Evolutionary conservation across 2,113 vertebrate species (phyloP).

Genomic region (Eclectus roratus): DNA sequence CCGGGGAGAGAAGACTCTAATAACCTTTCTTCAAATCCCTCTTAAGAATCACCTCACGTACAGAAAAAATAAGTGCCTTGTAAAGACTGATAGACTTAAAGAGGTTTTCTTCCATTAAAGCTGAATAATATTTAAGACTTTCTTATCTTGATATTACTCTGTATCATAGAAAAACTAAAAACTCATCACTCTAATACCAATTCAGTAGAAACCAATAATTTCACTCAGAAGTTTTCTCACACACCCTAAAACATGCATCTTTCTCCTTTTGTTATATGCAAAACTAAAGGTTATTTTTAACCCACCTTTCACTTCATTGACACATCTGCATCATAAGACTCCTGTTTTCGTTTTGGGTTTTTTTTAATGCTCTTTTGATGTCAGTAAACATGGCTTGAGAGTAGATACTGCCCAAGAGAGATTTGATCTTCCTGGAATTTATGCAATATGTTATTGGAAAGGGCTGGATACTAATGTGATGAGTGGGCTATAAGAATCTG

Average conservation of each 20-base stretch:
- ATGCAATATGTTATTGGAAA: neutral
- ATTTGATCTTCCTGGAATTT: neutral
- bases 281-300: neutral
- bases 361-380: neutral
- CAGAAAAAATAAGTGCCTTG: neutral
- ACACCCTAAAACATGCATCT: neutral
- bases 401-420: neutral
- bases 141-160: neutral
- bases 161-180: neutral
- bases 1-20: neutral
- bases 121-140: neutral
- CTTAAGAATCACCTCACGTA: neutral
- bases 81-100: neutral
- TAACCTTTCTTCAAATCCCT: neutral
- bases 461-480: neutral
- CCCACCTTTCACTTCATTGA: neutral
- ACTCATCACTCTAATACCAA: neutral
- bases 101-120: neutral
- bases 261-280: neutral
- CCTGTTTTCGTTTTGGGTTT: accelerated
- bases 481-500: neutral
- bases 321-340: neutral
- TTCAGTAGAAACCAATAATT: neutral
- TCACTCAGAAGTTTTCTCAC: neutral
- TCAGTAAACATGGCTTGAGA: neutral